Base-by-base conservation (phyloP, 2,888 invertebrate genomes). In the Metallyticus violacea region DNA sequence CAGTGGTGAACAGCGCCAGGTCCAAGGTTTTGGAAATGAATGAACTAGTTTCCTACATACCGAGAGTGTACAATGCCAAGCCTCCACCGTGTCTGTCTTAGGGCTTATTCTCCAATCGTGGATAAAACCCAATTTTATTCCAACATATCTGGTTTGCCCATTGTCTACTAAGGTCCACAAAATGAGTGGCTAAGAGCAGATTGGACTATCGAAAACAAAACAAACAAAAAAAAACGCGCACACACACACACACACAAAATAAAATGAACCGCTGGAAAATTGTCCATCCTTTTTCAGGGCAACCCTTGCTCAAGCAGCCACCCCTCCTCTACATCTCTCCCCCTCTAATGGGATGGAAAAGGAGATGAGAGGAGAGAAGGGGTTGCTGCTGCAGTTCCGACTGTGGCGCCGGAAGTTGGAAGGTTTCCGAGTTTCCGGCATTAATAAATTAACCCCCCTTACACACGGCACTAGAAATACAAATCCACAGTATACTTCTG, bases 361-460 rank as follows among this genome's bases (percentile, higher is more conserved):
- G 83, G 27, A 77, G 76, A 83, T 26, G 77, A 83, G 22, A 22
- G 77, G 27, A 26, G 5, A 26, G 76, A n/a, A 26, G 15, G n/a
- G 77, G 77, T 5, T 81, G 40, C 30, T 40, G 81, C 83, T 77
- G 77, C 7, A 40, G n/a, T 80, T 15, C 80, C 80, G 27, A 27
- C 82, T 15, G 76, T 6, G 62, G 26, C 81, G 26, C 26, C 86
- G 86, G 86, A 86, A 84, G 84, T 86, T 86, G 86, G 86, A 79
- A 83, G 84, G 84, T 78, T 86, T 83, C 79, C 86, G 83, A 79
- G 79, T 78, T 86, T 84, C 86, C 86, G 83, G 83, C 79, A 40
- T 30, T 79, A 79, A 84, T 86, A 86, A 86, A 82, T 82, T 82
- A 82, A 82, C 40, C 81, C 30, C 62, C 5, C 15, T 7, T 62